These are phyloP conservation scores for Muricea muricata DNA, from an alignment of 92 coral and sea anemone genomes.

Conservation along the genomic window DNA sequence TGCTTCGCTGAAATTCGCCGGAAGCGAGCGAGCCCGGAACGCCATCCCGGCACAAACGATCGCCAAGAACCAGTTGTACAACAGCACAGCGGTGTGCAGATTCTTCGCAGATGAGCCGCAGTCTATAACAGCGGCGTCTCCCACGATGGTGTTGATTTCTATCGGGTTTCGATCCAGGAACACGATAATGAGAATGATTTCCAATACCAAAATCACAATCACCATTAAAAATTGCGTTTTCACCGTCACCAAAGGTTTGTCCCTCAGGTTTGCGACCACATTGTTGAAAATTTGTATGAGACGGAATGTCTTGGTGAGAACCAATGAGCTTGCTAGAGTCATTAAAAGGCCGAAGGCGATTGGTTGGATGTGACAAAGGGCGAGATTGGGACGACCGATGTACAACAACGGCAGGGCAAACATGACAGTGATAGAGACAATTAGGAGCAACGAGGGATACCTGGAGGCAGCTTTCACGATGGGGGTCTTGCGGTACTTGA, in stretches of 20 bases:
- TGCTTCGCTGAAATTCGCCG: constrained; percentile 95
- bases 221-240: constrained; percentile 80
- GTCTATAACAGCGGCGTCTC: constrained; percentile 77
- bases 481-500: constrained; percentile 77
- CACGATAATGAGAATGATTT: constrained; percentile 50
- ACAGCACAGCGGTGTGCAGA: constrained; percentile 79
- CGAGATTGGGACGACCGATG: constrained; percentile 74
- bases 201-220: constrained; percentile 48
- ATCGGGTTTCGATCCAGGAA: constrained; percentile 77
- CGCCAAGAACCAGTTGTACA: constrained; percentile 92
- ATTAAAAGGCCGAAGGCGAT: constrained; percentile 78
- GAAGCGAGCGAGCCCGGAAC: constrained; percentile 89
- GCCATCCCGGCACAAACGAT: constrained; percentile 84
- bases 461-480: constrained; percentile 94
- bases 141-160: constrained; percentile 66
- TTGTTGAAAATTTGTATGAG: constrained; percentile 83
- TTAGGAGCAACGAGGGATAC: constrained; percentile 79
- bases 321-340: constrained; percentile 85
- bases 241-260: constrained; percentile 66
- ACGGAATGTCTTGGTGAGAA: constrained; percentile 91
- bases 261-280: constrained; percentile 66
- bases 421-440: constrained; percentile 71
- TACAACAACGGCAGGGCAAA: constrained; percentile 74
- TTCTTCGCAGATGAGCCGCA: constrained; percentile 82
- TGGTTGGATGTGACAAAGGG: constrained; percentile 76